Percentiles rank a stretch among this genome's conserved stretches.
phyloP scores from a whole-genome alignment of 1,140 invertebrate species.

The Hirudo medicinalis region DNA sequence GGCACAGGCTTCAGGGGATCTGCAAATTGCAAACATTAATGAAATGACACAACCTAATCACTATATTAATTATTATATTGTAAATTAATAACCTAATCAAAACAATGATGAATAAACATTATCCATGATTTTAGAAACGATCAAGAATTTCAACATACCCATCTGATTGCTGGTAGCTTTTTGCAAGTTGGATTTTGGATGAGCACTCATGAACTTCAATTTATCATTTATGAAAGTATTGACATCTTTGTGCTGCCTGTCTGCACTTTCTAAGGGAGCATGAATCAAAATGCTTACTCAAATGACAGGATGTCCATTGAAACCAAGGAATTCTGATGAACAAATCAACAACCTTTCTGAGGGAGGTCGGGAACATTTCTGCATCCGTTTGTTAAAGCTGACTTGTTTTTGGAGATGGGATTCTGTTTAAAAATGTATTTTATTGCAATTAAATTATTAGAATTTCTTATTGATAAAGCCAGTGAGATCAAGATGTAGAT shows the following conservation, averaged over 20 bases:
- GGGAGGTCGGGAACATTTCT: too few species aligned
- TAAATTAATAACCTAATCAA: neutral
- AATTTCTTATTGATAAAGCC: too few species aligned
- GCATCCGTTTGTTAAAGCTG: too few species aligned
- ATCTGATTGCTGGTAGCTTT: neutral
- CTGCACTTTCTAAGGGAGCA: neutral
- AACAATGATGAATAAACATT: neutral
- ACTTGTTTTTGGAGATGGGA: too few species aligned
- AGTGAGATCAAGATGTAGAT: too few species aligned
- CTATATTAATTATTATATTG: too few species aligned
- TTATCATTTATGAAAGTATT: constrained; percentile 46
- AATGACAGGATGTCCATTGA: too few species aligned
- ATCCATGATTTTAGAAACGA: neutral
- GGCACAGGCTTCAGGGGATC: neutral
- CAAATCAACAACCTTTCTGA: too few species aligned
- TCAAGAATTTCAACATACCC: neutral
- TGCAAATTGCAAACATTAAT: neutral
- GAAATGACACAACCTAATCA: neutral
- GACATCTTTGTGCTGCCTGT: constrained; percentile 32
- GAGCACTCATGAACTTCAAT: constrained; percentile 25
- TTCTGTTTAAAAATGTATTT: too few species aligned
- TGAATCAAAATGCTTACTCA: too few species aligned
- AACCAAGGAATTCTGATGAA: too few species aligned
- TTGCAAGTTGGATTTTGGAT: neutral
- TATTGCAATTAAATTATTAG: too few species aligned